These are phyloP conservation scores for Liposcelis brunnea DNA, from an alignment of 2,888 invertebrate species.

Conservation along the genomic window DNA sequence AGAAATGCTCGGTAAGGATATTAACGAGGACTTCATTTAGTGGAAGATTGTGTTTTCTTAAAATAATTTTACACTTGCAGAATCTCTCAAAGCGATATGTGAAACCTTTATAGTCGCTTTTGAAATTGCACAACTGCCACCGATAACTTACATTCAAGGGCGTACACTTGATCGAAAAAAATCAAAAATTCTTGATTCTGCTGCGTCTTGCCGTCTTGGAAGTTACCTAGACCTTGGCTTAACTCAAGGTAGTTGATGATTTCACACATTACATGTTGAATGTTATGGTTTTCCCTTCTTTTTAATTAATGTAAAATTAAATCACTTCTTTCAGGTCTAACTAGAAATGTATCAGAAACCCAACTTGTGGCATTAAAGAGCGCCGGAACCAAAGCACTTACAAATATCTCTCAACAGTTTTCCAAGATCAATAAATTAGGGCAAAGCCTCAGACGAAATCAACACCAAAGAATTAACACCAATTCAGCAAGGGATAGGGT, in stretches of 20 bases:
- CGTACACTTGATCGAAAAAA: constrained; percentile 52
- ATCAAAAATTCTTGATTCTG: constrained; percentile 29
- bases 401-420: constrained; percentile 73
- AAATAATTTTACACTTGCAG: constrained; percentile 34
- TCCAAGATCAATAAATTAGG: constrained; percentile 62
- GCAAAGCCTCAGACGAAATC: constrained; percentile 37
- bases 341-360: constrained; percentile 76
- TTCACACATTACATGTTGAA: not conserved
- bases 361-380: constrained; percentile 60
- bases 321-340: constrained; percentile 23
- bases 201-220: constrained; percentile 18
- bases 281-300: too few species aligned
- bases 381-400: constrained; percentile 70
- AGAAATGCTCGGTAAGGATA: constrained; percentile 56
- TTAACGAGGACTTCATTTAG: constrained; percentile 2
- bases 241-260: constrained; percentile 28
- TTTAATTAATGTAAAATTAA: not conserved
- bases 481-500: not conserved
- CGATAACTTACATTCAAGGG: constrained; percentile 45
- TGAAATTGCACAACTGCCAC: constrained; percentile 47
- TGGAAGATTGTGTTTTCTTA: constrained; percentile 2
- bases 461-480: not conserved
- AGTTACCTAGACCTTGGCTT: constrained; percentile 22
- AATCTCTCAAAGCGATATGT: constrained; percentile 75
- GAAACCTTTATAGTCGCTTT: constrained; percentile 72